Base-by-base conservation (phyloP, 2,888 invertebrate species). In the Sinhomidia bicolor region DNA sequence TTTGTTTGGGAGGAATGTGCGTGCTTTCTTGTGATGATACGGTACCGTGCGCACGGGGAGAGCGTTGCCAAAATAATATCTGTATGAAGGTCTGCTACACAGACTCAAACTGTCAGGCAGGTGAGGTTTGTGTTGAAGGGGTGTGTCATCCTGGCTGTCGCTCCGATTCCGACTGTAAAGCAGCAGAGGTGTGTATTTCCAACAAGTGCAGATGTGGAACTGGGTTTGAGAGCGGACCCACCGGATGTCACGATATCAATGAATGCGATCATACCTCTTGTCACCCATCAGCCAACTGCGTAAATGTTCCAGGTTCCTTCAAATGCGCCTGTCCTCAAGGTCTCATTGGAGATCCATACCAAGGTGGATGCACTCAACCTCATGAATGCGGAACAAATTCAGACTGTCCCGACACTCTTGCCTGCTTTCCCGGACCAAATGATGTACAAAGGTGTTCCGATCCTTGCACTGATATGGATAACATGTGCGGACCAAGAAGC, bases 61-160 rank as follows among this genome's bases (percentile, higher is more conserved):
- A 98, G 94, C 95, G 96, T 89, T 98, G 98, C 93, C 96, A 96
- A 92, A 96, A 95, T 91, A 92, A 92, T 76, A 95, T 96, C 90
- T 98, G 98, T 93, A 95, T 96, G 23, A 98, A 97, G 94, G 95
- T 98, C 47, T 98, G 98, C 93, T 97, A 97, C 93, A 96, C 96
- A 10, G 97, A 97, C 93, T 97, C 96, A 93, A 98, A 98, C 93
- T 98, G 98, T 93, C 94, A 98, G 92, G 96, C 97, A 1, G 98
- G 98, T 76, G 98, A 98, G 94, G 96, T 98, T 88, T 98, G 98
- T 92, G 95, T 95, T 91, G 95, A 96, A 89, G 97, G 98, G 81
- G 95, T 96, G 60, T 98, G 98, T 93, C 95, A 96, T 93, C 95
- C 96, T 1, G 98, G 98, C 6, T 98, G 98, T 93, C 95, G 96